These are phyloP conservation scores for Pogonomyrmex barbatus DNA, from an alignment of 1,140 invertebrate genomes.

Conservation along the genomic window DNA sequence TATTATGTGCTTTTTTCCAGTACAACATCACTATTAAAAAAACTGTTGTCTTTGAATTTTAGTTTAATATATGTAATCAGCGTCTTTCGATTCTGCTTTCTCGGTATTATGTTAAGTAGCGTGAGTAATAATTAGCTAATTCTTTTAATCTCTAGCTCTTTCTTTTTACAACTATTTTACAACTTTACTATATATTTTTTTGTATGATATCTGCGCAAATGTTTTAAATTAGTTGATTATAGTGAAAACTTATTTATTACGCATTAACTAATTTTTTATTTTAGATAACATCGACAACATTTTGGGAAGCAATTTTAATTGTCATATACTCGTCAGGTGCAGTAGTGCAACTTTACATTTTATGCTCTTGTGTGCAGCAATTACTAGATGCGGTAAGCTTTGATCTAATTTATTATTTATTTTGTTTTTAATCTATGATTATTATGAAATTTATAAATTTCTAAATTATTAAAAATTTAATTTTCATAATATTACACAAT, in stretches of 20 bases:
- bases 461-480: background rate
- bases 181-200: too few relatives aligned
- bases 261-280: background rate
- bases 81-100: conserved; percentile 71
- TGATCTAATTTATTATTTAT: background rate
- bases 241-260: background rate
- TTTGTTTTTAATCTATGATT: background rate
- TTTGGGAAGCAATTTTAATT: conserved; percentile 41
- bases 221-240: background rate
- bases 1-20: conserved; percentile 52
- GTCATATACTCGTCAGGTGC: conserved; percentile 52
- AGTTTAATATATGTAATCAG: conserved; percentile 64
- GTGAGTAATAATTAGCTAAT: conserved; percentile 45
- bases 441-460: background rate
- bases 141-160: conserved; percentile 12
- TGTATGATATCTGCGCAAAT: too few relatives aligned
- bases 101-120: conserved; percentile 52
- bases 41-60: conserved; percentile 63
- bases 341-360: conserved; percentile 69
- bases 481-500: background rate
- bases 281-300: background rate
- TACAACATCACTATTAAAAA: conserved; percentile 48
- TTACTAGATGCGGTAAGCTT: conserved; percentile 71
- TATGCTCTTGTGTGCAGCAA: conserved; percentile 70
- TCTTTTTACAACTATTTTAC: background rate